Percentiles rank a stretch among this genome's conserved stretches.
These are phyloP conservation scores for Gnatocerus cornutus DNA, from an alignment of 2,888 invertebrate genomes.

Conservation along the genomic window DNA sequence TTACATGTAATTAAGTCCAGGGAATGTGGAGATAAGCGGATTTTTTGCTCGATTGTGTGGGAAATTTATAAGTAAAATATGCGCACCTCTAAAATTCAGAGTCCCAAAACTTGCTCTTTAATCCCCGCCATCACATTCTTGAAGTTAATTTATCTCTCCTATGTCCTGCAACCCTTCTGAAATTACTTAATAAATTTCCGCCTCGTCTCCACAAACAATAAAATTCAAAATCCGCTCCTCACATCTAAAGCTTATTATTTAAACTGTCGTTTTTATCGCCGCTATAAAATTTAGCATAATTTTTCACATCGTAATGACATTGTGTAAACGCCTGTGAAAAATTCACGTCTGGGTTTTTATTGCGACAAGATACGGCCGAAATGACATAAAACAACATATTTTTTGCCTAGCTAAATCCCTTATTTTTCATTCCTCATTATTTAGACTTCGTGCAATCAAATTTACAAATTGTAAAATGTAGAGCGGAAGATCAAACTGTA, in stretches of 20 bases:
- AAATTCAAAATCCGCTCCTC: constrained; percentile 14
- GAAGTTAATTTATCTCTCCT: constrained; percentile 25
- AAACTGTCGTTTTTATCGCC: constrained; percentile 16
- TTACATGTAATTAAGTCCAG: too few relatives aligned
- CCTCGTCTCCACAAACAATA: constrained; percentile 7
- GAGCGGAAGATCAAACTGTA: too few relatives aligned
- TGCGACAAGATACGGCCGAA: constrained; percentile 6
- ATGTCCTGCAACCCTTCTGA: constrained; percentile 16
- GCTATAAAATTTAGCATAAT: constrained; percentile 35
- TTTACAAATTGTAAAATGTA: too few relatives aligned
- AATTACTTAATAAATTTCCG: constrained; percentile 36
- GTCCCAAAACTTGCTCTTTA: constrained; percentile 14
- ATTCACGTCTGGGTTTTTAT: constrained; percentile 19
- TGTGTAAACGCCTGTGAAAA: constrained; percentile 32
- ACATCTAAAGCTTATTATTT: constrained; percentile 13
- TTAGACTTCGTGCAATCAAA: not conserved
- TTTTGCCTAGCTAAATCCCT: constrained; percentile 6
- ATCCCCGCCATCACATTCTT: constrained; percentile 27
- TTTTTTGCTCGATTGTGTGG: too few relatives aligned
- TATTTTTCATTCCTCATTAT: too few relatives aligned
- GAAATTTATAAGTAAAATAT: too few relatives aligned
- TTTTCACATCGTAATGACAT: constrained; percentile 28
- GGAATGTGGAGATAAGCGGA: too few relatives aligned
- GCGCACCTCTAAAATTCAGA: too few relatives aligned
- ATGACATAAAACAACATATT: constrained; percentile 7